Base-by-base conservation (phyloP, 2,113 vertebrate genomes). In the Psilopogon haemacephalus region DNA sequence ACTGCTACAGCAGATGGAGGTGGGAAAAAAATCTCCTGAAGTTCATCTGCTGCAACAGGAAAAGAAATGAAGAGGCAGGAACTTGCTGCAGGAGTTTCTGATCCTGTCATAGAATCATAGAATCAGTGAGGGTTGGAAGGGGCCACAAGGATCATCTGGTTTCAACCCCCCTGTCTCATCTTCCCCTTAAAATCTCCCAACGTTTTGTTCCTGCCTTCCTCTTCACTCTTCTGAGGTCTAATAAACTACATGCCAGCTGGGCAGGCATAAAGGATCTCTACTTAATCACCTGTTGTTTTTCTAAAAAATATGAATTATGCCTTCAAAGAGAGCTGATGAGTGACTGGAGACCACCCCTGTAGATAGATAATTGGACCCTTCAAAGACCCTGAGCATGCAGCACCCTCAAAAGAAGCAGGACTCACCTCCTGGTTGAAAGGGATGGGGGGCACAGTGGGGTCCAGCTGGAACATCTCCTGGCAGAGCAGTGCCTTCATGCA, bases 401-500 rank as follows among this genome's bases (percentile, higher is more conserved):
- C 37, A n/a, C 38, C 44, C 46, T 28, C 33, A n/a, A 16, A 83
- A 27, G 48, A 79, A 1, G 13, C 11, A 28, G 42, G 13, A 28
- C 93, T 95, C 83, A 98, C 98, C 97, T 98, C 72, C 74, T 97
- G 88, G 9, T 98, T 93, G 59, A 99, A 99, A 62, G 98, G 98
- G 44, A 99, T 14, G 0, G 99, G 99, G 11, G 99, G 99, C 58
- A 99, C 97, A 0, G 96, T 97, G 89, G 99, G 98, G 81, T 99
- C 99, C 97, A 99, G 94, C 20, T 33, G 88, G 94, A 99, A 99
- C 98, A 99, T 98, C 90, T 99, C 97, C 44, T 98, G 94, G 33
- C 98, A 98, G 21, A 99, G 98, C 89, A 99, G 93, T 0, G 99
- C 99, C 97, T 96, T 97, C 98, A 99, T 98, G 74, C 97, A 99